Evolutionary conservation across 2,113 vertebrate genomes (phyloP).

Genomic region (Sebastes fasciatus): DNA sequence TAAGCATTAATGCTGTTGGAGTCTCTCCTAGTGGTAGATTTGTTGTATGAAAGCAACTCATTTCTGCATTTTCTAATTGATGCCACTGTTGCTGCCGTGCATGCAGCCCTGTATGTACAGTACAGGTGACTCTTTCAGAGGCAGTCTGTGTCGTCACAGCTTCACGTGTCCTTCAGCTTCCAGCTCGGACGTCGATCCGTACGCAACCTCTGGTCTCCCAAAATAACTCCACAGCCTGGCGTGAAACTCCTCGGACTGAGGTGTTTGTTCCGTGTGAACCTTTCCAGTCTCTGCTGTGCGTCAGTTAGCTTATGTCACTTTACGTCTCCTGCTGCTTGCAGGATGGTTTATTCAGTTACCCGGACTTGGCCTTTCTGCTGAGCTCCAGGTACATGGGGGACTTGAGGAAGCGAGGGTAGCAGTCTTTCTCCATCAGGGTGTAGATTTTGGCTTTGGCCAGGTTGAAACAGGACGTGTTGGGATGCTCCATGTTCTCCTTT

Average conservation of each 20-base stretch:
- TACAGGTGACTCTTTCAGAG: slow-evolving; percentile 12
- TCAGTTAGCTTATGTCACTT: slow-evolving; percentile 17
- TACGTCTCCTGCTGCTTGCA: not conserved
- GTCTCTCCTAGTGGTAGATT: slow-evolving; percentile 38
- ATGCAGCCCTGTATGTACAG: slow-evolving; percentile 22
- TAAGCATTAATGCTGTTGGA: slow-evolving; percentile 51
- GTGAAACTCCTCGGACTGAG: slow-evolving; percentile 28
- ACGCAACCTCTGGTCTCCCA: not conserved
- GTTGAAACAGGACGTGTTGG: slow-evolving; percentile 85
- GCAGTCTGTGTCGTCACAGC: slow-evolving; percentile 29
- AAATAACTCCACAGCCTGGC: slow-evolving; percentile 22
- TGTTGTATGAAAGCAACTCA: slow-evolving; percentile 48
- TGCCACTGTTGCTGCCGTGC: slow-evolving; percentile 1
- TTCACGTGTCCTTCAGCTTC: slow-evolving; percentile 23
- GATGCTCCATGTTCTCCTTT: slow-evolving; percentile 84
- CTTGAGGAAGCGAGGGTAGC: slow-evolving; percentile 92
- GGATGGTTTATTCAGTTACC: slow-evolving; percentile 25
- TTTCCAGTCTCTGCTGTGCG: slow-evolving; percentile 11
- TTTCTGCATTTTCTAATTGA: not conserved
- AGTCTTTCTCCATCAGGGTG: slow-evolving; percentile 95
- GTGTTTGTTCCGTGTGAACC: slow-evolving; percentile 33
- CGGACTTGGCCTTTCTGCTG: slow-evolving; percentile 62
- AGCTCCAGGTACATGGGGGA: slow-evolving; percentile 82
- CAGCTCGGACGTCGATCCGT: not conserved
- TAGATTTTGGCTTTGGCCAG: slow-evolving; percentile 90